These are phyloP conservation scores for Columbina picui DNA, from an alignment of 2,113 vertebrate species.

Conservation along the genomic window DNA sequence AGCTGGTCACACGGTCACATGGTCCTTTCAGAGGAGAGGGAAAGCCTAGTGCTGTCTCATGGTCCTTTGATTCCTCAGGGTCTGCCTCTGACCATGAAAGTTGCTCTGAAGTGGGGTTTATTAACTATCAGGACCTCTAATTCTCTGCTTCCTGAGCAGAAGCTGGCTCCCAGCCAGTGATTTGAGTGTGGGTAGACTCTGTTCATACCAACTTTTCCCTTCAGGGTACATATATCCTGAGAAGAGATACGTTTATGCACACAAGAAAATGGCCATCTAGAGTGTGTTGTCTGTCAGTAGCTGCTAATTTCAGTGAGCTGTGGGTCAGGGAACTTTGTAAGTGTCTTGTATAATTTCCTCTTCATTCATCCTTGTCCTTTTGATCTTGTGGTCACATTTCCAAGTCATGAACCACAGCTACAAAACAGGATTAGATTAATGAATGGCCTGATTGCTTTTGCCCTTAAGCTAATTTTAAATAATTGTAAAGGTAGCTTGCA, in stretches of 20 bases:
- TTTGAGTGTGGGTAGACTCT: background rate
- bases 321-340: background rate
- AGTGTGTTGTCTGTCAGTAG: background rate
- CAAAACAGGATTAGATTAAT: conserved; percentile 35
- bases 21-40: background rate
- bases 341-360: background rate
- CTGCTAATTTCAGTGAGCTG: background rate
- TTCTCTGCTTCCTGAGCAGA: background rate
- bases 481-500: conserved; percentile 43
- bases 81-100: background rate
- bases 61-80: background rate
- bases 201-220: background rate
- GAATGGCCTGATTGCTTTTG: conserved; percentile 48
- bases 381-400: conserved; percentile 11
- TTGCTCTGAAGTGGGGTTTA: background rate
- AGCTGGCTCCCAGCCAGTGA: background rate
- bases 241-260: background rate
- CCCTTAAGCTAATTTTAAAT: conserved; percentile 50
- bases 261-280: background rate
- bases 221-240: background rate
- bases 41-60: background rate
- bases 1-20: background rate
- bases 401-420: background rate
- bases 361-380: conserved; percentile 25
- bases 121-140: background rate